phyloP scores from a whole-genome alignment of 35 echinoderm and acorn worm species.

The Diadema setosum region DNA sequence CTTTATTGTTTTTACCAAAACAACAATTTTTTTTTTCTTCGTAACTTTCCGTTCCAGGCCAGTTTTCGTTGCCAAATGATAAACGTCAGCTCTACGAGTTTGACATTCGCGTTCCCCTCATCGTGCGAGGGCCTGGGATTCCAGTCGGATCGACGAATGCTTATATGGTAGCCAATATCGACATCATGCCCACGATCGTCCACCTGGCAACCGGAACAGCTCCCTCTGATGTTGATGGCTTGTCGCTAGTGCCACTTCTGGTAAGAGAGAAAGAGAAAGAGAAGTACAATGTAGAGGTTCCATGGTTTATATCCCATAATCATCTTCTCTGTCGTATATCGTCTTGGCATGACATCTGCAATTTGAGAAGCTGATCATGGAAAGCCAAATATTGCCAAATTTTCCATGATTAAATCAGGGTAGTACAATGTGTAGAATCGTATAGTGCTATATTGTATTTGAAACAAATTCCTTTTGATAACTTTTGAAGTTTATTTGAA shows the following conservation, averaged over 20 bases:
- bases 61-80: conserved; percentile 94
- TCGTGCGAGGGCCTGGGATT: conserved; percentile 83
- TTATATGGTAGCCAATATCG: conserved; percentile 71
- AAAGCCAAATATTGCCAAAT: no score
- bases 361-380: no score
- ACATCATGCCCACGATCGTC: conserved; percentile 94
- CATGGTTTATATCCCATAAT: no score
- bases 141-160: conserved; percentile 25
- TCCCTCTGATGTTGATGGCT: conserved; percentile 76
- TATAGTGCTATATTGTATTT: no score
- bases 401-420: no score
- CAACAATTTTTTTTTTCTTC: no score
- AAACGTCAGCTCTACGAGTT: conserved; percentile 98
- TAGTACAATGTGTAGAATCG: no score
- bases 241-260: conserved; percentile 75
- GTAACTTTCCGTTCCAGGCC: conserved; percentile 67
- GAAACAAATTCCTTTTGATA: no score
- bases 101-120: conserved; percentile 92
- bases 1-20: no score
- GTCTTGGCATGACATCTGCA: no score
- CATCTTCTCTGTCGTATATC: no score
- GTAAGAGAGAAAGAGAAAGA: conserved; percentile 38
- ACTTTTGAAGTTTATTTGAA: no score
- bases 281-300: neutral
- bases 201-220: conserved; percentile 54